These are phyloP conservation scores for Nasonia longicornis DNA, from an alignment of 1,140 invertebrate species.

Conservation along the genomic window DNA sequence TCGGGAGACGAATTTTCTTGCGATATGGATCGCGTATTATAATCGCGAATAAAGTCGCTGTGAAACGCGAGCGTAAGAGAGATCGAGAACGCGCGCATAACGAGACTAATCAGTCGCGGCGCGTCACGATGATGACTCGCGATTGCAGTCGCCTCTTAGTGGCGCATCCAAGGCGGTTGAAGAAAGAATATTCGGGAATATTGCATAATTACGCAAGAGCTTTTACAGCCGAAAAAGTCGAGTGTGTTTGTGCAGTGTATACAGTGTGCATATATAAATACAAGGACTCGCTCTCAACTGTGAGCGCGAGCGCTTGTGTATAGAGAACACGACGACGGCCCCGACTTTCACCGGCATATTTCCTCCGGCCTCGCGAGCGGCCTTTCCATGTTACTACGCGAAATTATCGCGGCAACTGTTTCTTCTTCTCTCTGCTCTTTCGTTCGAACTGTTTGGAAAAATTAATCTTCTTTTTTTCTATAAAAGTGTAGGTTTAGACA, in stretches of 20 bases:
- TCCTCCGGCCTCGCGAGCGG: slow-evolving; percentile 24
- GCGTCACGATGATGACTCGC: neutral
- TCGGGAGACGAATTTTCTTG: no score
- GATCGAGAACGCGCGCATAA: neutral
- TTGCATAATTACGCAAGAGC: no score
- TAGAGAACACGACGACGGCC: neutral
- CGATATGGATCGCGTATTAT: no score
- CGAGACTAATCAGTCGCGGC: slow-evolving; percentile 2
- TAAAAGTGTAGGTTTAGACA: no score
- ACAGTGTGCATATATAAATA: slow-evolving; percentile 1
- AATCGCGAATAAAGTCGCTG: neutral
- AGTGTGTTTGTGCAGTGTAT: neutral
- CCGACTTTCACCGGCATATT: slow-evolving; percentile 40
- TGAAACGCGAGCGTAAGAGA: neutral
- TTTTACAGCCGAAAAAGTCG: no score
- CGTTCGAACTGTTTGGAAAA: neutral
- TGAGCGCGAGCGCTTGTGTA: neutral
- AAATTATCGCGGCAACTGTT: neutral
- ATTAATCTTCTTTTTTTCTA: neutral
- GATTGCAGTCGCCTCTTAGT: neutral
- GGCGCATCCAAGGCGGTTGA: no score
- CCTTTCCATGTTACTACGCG: slow-evolving; percentile 19
- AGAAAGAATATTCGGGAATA: no score
- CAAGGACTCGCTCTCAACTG: neutral
- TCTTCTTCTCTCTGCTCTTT: neutral